phyloP scores from a whole-genome alignment of 1,140 invertebrate species.

The Campoletis sonorensis region DNA sequence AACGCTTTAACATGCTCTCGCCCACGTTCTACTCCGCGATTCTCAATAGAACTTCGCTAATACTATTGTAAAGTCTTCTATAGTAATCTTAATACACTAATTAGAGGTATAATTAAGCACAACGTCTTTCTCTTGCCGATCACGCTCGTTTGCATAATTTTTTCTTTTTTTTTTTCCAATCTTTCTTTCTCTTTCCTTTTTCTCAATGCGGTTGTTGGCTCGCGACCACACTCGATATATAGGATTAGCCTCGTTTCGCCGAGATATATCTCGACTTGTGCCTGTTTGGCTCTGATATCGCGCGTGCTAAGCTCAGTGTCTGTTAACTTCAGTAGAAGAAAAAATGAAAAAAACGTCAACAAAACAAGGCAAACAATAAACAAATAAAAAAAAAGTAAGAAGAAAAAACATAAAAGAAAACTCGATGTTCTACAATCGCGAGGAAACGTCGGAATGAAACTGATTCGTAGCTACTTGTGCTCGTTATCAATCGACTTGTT shows the following conservation, averaged over 20 bases:
- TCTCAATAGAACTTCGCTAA: constrained; percentile 8
- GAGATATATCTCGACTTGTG: constrained; percentile 29
- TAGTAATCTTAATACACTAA: constrained; percentile 48
- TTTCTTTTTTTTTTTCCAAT: constrained; percentile 32
- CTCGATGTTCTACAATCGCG: too few species aligned
- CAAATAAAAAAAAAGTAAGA: neutral
- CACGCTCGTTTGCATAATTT: neutral
- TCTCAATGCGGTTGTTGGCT: neutral
- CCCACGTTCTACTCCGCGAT: constrained; percentile 1
- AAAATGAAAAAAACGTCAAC: neutral
- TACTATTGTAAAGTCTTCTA: constrained; percentile 21
- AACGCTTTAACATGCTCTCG: neutral
- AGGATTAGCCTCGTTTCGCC: constrained; percentile 37
- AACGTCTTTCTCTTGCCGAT: constrained; percentile 28
- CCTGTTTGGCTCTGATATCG: constrained; percentile 7
- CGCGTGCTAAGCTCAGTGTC: neutral
- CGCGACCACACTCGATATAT: constrained; percentile 14
- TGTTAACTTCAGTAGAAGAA: neutral
- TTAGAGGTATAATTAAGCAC: constrained; percentile 52
- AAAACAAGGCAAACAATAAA: constrained; percentile 12
- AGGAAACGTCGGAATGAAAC: too few species aligned
- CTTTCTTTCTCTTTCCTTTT: neutral
- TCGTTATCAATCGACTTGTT: too few species aligned
- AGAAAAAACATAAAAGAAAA: too few species aligned
- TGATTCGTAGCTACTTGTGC: too few species aligned